These are phyloP conservation scores for Molothrus aeneus DNA, from an alignment of 2,797 vertebrate genomes.

Conservation along the genomic window DNA sequence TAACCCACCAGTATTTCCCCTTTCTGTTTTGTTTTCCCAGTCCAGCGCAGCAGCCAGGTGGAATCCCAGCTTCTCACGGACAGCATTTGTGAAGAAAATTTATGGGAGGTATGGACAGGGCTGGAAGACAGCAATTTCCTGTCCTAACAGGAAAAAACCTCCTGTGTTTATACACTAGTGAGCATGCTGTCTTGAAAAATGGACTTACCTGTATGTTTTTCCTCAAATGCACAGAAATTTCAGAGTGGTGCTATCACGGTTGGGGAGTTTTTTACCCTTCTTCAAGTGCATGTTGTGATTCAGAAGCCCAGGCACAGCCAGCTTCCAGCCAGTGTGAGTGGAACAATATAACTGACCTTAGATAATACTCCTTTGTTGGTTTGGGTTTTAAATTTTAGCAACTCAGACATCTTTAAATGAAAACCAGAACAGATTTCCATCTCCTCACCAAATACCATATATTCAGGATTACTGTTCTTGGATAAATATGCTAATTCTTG, in stretches of 20 bases:
- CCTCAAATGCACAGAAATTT: constrained; percentile 83
- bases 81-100: constrained; percentile 76
- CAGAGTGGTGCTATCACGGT: constrained; percentile 85
- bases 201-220: background rate
- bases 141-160: background rate
- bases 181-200: background rate
- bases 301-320: constrained; percentile 91
- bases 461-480: background rate
- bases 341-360: background rate
- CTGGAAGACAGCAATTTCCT: background rate
- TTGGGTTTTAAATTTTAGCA: background rate
- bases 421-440: background rate
- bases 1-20: background rate
- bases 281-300: constrained; percentile 88
- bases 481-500: background rate
- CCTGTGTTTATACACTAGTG: background rate
- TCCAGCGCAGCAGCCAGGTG: constrained; percentile 80
- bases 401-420: background rate
- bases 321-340: constrained; percentile 84
- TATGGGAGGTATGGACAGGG: constrained; percentile 80
- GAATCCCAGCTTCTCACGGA: constrained; percentile 85
- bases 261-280: constrained; percentile 88
- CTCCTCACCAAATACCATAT: background rate
- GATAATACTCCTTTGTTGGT: background rate
- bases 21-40: constrained; percentile 69